phyloP scores from a whole-genome alignment of 2,888 invertebrate genomes.

The Drosophila fulvimacula region DNA sequence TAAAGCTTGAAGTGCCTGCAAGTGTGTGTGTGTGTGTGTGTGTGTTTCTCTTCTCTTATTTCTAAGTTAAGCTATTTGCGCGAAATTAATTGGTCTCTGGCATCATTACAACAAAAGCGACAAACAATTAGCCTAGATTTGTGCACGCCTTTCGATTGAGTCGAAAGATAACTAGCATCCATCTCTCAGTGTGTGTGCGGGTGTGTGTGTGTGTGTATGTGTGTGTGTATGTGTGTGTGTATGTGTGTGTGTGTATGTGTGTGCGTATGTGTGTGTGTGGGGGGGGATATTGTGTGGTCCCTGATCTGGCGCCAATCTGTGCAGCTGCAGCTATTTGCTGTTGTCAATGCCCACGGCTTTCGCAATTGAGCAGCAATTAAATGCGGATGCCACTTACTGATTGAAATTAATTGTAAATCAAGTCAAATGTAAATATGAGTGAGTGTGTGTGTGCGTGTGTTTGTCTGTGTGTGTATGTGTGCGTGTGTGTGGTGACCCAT shows the following conservation, averaged over 20 bases:
- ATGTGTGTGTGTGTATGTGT: background rate
- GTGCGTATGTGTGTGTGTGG: background rate
- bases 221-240: background rate
- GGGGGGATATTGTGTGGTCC: background rate
- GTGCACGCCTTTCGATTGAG: conserved; percentile 24
- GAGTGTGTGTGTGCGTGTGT: background rate
- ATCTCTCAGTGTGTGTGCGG: background rate
- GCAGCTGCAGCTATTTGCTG: conserved; percentile 11
- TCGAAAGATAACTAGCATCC: conserved; percentile 17
- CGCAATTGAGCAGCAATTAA: conserved; percentile 70
- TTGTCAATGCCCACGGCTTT: conserved; percentile 39
- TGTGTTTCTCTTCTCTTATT: conserved; percentile 35
- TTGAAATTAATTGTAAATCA: conserved; percentile 72
- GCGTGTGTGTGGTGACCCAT: background rate
- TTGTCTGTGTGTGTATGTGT: background rate
- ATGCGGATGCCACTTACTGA: conserved; percentile 65
- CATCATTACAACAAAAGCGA: conserved; percentile 81
- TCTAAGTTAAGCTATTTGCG: conserved; percentile 78
- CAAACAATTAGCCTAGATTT: conserved; percentile 82
- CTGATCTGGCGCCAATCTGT: conserved; percentile 33
- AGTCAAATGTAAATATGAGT: conserved; percentile 5
- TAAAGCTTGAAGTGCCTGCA: no score
- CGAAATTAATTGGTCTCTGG: conserved; percentile 82
- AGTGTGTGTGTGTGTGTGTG: conserved; percentile 9
- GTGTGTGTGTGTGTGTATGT: conserved; percentile 4